Conservation (phyloP, 2,797 vertebrate genomes). For the Myotis vivesi region DNA sequence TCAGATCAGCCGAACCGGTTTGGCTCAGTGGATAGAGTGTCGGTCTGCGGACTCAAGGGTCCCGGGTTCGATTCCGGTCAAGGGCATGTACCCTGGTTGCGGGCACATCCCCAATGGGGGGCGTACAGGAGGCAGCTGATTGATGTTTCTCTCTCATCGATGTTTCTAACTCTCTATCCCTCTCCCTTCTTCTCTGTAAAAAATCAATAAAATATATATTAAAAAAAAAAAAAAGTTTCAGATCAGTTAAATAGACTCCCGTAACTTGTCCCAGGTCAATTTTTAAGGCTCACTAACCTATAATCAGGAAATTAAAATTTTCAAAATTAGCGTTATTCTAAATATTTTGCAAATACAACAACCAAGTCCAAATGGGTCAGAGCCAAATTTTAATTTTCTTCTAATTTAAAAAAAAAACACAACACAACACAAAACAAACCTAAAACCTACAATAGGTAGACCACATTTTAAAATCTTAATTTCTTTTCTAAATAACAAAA, state of each 20-base stretch:
- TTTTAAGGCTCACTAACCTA: constrained; percentile 4
- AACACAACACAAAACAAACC: neutral
- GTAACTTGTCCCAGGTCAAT: neutral
- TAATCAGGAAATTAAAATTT: constrained; percentile 9
- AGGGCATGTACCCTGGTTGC: no score
- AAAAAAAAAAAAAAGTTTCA: neutral
- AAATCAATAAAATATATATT: no score
- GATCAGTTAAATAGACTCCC: neutral
- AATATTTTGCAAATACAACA: constrained; percentile 37
- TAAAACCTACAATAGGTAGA: neutral
- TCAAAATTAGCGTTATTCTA: constrained; percentile 3
- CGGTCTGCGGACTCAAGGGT: no score
- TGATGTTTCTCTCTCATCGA: no score
- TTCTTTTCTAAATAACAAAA: constrained; percentile 50
- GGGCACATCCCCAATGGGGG: no score
- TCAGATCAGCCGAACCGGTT: neutral
- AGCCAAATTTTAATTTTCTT: constrained; percentile 38
- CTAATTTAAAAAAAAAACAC: neutral
- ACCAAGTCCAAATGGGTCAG: neutral
- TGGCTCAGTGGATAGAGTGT: no score
- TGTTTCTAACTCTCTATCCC: no score
- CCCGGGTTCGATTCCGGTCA: no score
- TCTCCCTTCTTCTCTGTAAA: no score
- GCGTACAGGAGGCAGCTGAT: no score
- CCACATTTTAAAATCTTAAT: constrained; percentile 25